Base-by-base conservation (phyloP, 1,140 invertebrate genomes). In the Meloidogyne floridensis region DNA sequence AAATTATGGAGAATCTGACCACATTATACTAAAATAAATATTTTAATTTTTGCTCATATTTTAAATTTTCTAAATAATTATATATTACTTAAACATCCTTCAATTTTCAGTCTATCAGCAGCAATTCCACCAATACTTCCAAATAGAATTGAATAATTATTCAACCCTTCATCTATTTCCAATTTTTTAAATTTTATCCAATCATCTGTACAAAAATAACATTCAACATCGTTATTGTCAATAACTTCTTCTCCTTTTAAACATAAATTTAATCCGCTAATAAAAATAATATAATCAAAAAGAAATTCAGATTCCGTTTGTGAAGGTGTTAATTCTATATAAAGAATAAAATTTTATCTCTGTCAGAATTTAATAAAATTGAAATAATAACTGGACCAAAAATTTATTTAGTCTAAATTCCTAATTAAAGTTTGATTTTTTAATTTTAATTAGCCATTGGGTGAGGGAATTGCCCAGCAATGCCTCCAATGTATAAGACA, bases 251-350 rank as follows among this genome's bases (percentile, higher is more conserved):
- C n/a, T 18, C n/a, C 59, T 7, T 65, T 65, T 15, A 15, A 65
- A 65, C 59, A 65, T 18, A 65, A 65, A 65, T 65, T 65, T n/a
- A 65, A n/a, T 65, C 59, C 59, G n/a, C 59, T 65, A 65, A 65
- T 65, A 65, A 65, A 65, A n/a, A 65, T n/a, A n/a, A 65, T 65
- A 65, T 65, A 65, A 65, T 65, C 59, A 65, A 65, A 65, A 65
- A 65, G 59, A 65, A 65, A 65, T 65, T 65, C 59, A 65, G 59
- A 65, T 65, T 65, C 59, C n/a, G 59, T 65, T 65, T 65, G 0
- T n/a, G 59, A 65, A n/a, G 3, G n/a, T 65, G 15, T 6, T 65
- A 65, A 65, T 65, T 65, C 59, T 65, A 7, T 7, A 65, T 7
- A 65, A 65, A n/a, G 7, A 65, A 13, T 0, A 13, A 56, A n/a